Evolutionary conservation across 2,113 vertebrate genomes (phyloP).

Genomic region (Rhinichthys klamathensis): DNA sequence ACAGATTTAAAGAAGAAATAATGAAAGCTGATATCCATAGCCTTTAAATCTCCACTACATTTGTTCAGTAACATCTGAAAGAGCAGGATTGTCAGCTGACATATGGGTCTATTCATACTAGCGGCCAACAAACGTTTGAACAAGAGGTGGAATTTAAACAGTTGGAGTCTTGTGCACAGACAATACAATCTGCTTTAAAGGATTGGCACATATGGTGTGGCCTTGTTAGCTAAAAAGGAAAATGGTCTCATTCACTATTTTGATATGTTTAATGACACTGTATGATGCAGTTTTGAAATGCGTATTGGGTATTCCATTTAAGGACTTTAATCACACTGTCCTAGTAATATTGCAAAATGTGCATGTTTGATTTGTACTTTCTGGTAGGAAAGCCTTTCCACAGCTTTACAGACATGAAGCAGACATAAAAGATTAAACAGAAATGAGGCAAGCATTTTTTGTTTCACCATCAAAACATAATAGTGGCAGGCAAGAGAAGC

Average conservation of each 20-base stretch:
- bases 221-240: neutral
- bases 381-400: neutral
- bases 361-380: neutral
- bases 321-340: neutral
- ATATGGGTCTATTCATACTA: constrained; percentile 36
- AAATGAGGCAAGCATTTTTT: neutral
- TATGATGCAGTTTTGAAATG: neutral
- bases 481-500: neutral
- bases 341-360: neutral
- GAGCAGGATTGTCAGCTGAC: constrained; percentile 8
- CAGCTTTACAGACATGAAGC: neutral
- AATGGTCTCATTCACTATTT: neutral
- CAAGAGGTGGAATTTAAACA: constrained; percentile 40
- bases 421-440: neutral
- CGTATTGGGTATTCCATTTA: neutral
- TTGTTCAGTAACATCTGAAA: constrained; percentile 34
- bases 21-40: constrained; percentile 3
- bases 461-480: neutral
- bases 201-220: neutral
- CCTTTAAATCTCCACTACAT: constrained; percentile 18
- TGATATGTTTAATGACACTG: neutral
- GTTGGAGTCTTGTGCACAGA: neutral
- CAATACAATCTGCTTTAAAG: constrained; percentile 16
- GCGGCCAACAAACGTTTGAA: constrained; percentile 24
- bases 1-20: neutral